Conservation (phyloP, 2,888 invertebrate species). For the Oxytorus armatus region DNA sequence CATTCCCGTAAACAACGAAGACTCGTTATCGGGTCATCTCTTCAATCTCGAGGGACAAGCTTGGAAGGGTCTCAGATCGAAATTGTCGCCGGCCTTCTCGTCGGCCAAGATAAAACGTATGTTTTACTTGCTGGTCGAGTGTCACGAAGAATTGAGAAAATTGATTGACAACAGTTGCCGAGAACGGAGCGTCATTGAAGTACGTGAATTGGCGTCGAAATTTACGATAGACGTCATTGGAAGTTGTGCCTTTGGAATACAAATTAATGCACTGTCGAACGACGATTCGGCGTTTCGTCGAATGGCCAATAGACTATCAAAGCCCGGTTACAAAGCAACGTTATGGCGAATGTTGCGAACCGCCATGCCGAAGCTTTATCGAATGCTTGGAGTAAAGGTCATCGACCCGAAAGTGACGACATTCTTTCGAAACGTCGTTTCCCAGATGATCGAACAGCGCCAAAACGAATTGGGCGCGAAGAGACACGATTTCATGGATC, state of each 20-base stretch:
- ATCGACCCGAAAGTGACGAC: slow-evolving; percentile 78
- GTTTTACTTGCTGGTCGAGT: slow-evolving; percentile 83
- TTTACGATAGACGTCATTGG: slow-evolving; percentile 86
- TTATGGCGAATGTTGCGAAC: slow-evolving; percentile 81
- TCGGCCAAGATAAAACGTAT: slow-evolving; percentile 85
- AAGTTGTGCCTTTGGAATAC: slow-evolving; percentile 85
- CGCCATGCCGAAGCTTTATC: slow-evolving; percentile 78
- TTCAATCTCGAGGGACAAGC: slow-evolving; percentile 83
- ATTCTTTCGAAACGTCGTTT: slow-evolving; percentile 81
- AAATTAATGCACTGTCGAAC: slow-evolving; percentile 83
- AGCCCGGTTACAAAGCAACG: slow-evolving; percentile 80
- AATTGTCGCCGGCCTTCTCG: slow-evolving; percentile 85
- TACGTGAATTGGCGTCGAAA: slow-evolving; percentile 83
- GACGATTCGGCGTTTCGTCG: slow-evolving; percentile 82
- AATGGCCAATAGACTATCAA: slow-evolving; percentile 81
- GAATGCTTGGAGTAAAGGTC: slow-evolving; percentile 75
- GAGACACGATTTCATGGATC: slow-evolving; percentile 83
- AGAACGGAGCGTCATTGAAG: slow-evolving; percentile 76
- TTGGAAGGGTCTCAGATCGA: slow-evolving; percentile 84
- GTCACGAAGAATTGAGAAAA: slow-evolving; percentile 80
- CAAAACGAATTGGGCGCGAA: slow-evolving; percentile 74
- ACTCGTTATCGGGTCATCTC: slow-evolving; percentile 82
- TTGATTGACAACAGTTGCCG: slow-evolving; percentile 72
- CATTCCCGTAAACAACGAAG: slow-evolving; percentile 79
- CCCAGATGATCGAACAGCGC: slow-evolving; percentile 80